Base-by-base conservation (phyloP, 2,888 invertebrate genomes). In the Agrochola macilenta region DNA sequence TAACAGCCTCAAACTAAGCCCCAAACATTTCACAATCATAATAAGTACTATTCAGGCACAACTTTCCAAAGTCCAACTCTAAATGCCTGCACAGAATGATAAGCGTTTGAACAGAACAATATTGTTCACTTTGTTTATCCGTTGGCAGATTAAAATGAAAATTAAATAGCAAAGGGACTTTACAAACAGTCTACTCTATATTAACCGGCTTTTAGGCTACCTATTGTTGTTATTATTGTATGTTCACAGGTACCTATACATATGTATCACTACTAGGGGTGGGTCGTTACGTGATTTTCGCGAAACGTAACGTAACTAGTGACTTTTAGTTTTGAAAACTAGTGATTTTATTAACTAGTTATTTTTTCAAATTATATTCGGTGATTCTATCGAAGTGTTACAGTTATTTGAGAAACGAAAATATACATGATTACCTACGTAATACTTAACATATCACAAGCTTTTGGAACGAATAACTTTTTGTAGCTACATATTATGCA, bases 91-190 rank as follows among this genome's bases (percentile, higher is more conserved):
- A 30, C n/a, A 65, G 35, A 43, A 72, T 79, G 83, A 83, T 83
- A 82, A 83, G 79, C 79, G 57, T 65, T 82, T 61, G 71, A 75
- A 83, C 61, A 75, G 68, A 81, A 78, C 73, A 82, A 82, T 79
- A 83, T 83, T 79, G 64, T 75, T 46, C 71, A 65, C 75, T 43
- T 75, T 83, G 82, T 65, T 75, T 83, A 82, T 72, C 73, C 69
- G 69, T 57, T 61, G 54, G 63, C n/a, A 79, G 83, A 83, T 83
- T 83, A 79, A 75, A 82, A 82, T 75, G 71, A 79, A 83, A 83
- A 75, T 83, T 35, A 69, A 76, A 83, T 79, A 46, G 71, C 57
- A 64, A 74, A 74, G 71, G 61, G 39, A 57, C 54, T 70, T 79
- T 68, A 64, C 61, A 74, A 74, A 82, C 52, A 39, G 49, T 77